These are phyloP conservation scores for Lycocerus yunnanus DNA, from an alignment of 2,888 invertebrate species.

Conservation along the genomic window DNA sequence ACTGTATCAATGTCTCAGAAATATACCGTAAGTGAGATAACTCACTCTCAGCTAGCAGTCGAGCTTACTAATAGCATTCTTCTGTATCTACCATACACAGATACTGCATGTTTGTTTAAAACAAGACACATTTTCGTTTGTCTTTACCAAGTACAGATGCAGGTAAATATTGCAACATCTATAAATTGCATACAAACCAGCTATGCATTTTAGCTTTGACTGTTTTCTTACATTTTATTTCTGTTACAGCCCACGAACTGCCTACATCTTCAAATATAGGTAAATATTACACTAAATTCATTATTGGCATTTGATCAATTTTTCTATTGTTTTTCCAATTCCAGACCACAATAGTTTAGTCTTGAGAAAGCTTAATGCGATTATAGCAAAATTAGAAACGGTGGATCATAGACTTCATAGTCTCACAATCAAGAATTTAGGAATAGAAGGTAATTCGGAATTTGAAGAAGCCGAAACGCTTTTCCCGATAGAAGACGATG, in stretches of 20 bases:
- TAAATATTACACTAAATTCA: not conserved
- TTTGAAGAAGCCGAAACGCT: not conserved
- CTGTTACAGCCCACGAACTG: not conserved
- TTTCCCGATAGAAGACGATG: not conserved
- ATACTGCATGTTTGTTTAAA: too few species aligned
- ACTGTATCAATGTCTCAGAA: too few species aligned
- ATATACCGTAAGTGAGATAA: too few species aligned
- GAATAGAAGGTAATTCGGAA: not conserved
- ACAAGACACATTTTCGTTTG: too few species aligned
- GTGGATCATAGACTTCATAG: not conserved
- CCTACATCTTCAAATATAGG: not conserved
- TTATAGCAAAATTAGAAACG: not conserved
- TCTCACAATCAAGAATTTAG: not conserved
- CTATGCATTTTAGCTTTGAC: not conserved
- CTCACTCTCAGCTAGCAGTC: too few species aligned
- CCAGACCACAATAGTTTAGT: not conserved
- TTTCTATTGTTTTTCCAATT: not conserved
- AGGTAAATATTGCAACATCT: not conserved
- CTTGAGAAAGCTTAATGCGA: not conserved
- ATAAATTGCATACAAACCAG: not conserved
- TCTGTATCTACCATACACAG: too few species aligned
- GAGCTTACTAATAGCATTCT: too few species aligned
- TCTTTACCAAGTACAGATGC: not conserved
- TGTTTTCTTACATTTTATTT: not conserved
- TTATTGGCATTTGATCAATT: too few species aligned